phyloP scores from a whole-genome alignment of 2,113 vertebrate genomes.

The Mobula hypostoma region DNA sequence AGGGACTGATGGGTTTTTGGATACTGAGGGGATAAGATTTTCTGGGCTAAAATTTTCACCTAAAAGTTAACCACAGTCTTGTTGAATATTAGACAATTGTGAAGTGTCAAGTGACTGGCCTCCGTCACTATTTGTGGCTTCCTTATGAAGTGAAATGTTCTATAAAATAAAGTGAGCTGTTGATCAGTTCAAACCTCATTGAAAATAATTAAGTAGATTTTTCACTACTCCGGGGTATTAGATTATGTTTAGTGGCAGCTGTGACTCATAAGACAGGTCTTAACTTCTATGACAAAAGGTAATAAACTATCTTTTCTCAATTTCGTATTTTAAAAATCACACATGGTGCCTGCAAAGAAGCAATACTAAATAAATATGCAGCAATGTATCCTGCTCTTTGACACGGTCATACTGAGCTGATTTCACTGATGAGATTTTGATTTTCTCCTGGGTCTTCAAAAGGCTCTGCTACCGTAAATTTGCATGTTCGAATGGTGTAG shows the following conservation, averaged over 20 bases:
- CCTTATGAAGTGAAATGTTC: neutral
- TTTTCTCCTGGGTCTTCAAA: neutral
- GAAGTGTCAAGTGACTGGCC: too few species aligned
- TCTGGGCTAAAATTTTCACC: too few species aligned
- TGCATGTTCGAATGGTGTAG: neutral
- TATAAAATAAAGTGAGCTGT: neutral
- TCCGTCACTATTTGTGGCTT: neutral
- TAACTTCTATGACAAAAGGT: neutral
- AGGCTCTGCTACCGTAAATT: neutral
- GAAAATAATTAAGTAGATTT: conserved; percentile 15
- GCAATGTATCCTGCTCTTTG: neutral
- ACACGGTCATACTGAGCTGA: neutral
- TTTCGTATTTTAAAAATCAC: neutral
- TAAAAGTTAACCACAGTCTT: neutral
- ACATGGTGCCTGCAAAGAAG: neutral
- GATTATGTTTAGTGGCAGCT: conserved; percentile 11
- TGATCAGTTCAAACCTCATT: neutral
- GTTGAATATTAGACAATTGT: neutral
- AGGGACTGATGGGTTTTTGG: neutral
- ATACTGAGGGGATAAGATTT: neutral
- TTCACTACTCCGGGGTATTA: conserved; percentile 6
- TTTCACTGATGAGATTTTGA: neutral
- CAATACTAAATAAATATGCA: neutral
- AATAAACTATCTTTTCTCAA: neutral
- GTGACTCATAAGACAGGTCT: neutral